Conservation (phyloP, 1,140 invertebrate species). For the Neuroterus valhalla region DNA sequence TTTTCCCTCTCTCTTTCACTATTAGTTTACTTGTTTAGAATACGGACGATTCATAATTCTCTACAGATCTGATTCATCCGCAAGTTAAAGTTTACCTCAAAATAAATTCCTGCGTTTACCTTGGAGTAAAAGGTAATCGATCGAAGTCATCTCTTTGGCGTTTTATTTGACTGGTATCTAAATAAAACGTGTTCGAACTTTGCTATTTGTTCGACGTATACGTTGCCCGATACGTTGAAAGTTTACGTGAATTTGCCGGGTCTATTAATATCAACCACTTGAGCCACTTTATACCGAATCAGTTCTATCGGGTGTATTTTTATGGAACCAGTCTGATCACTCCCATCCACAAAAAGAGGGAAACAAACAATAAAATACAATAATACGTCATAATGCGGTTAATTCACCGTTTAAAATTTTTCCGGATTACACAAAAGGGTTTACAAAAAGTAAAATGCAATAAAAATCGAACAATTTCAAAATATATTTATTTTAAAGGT, state of each 20-base stretch:
- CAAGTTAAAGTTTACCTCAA: constrained; percentile 10
- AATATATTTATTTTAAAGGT: no score
- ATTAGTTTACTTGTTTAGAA: constrained; percentile 31
- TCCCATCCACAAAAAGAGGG: not conserved
- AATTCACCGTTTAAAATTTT: not conserved
- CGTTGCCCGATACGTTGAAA: constrained; percentile 11
- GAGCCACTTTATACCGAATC: constrained; percentile 17
- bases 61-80: not conserved
- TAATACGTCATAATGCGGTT: not conserved
- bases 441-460: no score
- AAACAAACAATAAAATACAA: not conserved
- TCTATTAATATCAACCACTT: constrained; percentile 27
- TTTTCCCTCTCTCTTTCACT: constrained; percentile 17
- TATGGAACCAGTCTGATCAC: not conserved
- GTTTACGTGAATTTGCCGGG: constrained; percentile 19
- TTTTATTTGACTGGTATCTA: not conserved
- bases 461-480: no score
- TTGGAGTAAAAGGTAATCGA: constrained; percentile 19
- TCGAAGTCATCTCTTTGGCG: constrained; percentile 24
- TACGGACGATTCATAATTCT: constrained; percentile 13
- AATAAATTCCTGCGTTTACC: constrained; percentile 20
- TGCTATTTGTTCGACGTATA: not conserved
- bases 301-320: constrained; percentile 1
- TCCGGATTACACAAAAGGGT: no score
- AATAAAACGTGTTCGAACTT: not conserved